A percentile compares a stretch with the other conserved stretches of the same genome.
Conservation (phyloP, 2,888 invertebrate genomes). For the Apamea sordens region DNA sequence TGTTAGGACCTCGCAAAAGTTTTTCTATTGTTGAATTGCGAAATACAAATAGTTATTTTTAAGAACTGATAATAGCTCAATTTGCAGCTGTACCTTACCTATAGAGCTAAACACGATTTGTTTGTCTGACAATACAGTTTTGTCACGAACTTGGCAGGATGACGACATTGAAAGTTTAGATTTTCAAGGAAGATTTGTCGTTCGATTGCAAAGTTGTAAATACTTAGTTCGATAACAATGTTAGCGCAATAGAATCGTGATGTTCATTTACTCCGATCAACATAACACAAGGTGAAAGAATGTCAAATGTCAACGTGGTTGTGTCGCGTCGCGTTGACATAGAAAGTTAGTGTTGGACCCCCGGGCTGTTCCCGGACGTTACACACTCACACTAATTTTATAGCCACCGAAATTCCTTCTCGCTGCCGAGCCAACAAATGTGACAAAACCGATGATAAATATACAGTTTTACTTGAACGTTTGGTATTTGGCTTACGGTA, state of each 20-base stretch:
- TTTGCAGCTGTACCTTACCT: slow-evolving; percentile 31
- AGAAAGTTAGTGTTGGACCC: slow-evolving; percentile 76
- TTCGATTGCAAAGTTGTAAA: neutral
- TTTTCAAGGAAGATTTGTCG: neutral
- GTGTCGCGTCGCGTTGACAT: slow-evolving; percentile 72
- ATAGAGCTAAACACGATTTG: slow-evolving; percentile 22
- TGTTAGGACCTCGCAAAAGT: slow-evolving; percentile 42
- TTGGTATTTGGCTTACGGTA: slow-evolving; percentile 24
- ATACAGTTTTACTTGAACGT: slow-evolving; percentile 36
- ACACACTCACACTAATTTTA: slow-evolving; percentile 84
- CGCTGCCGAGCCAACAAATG: slow-evolving; percentile 66
- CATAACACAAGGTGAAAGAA: slow-evolving; percentile 57
- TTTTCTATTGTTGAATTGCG: slow-evolving; percentile 44
- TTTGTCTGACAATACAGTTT: slow-evolving; percentile 20
- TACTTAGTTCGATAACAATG: neutral
- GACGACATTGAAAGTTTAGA: neutral
- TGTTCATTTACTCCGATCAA: slow-evolving; percentile 27
- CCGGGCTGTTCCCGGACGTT: slow-evolving; percentile 80
- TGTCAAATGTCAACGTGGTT: slow-evolving; percentile 66
- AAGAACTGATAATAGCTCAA: slow-evolving; percentile 53
- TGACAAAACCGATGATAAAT: slow-evolving; percentile 63
- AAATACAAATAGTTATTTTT: slow-evolving; percentile 52
- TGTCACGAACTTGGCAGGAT: slow-evolving; percentile 15
- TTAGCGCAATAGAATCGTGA: slow-evolving; percentile 2
- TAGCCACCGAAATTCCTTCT: slow-evolving; percentile 82